These are phyloP conservation scores for Anguilla marmorata DNA, from an alignment of 2,797 vertebrate species.

Conservation along the genomic window DNA sequence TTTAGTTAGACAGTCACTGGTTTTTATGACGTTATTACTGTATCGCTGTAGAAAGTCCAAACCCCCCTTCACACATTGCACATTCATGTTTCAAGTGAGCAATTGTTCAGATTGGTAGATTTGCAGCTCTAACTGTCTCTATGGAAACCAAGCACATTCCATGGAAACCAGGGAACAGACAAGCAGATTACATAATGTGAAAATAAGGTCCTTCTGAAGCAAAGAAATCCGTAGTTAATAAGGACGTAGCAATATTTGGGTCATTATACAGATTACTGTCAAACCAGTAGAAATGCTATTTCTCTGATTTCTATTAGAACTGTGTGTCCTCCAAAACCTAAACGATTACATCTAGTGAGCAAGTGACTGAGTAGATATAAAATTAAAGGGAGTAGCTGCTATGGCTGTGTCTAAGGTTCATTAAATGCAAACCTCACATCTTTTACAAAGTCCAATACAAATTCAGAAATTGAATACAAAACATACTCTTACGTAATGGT, in stretches of 20 bases:
- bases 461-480: neutral
- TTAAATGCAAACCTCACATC: neutral
- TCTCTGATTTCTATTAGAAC: neutral
- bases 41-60: neutral
- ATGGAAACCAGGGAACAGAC: conserved; percentile 66
- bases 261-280: neutral
- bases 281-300: neutral
- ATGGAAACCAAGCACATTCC: conserved; percentile 71
- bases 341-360: neutral
- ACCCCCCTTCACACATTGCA: conserved; percentile 21
- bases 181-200: conserved; percentile 65
- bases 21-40: neutral
- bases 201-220: conserved; percentile 32
- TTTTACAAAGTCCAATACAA: neutral
- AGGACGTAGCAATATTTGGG: neutral
- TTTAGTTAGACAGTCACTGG: neutral
- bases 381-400: neutral
- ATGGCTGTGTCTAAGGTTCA: neutral
- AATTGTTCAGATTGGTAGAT: conserved; percentile 40
- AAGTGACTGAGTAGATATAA: neutral
- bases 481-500: neutral
- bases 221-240: neutral
- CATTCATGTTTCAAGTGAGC: conserved; percentile 23
- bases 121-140: conserved; percentile 45
- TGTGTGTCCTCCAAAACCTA: neutral